These are phyloP conservation scores for Hyposmocoma kahamanoa DNA, from an alignment of 1,140 invertebrate species.

Conservation along the genomic window DNA sequence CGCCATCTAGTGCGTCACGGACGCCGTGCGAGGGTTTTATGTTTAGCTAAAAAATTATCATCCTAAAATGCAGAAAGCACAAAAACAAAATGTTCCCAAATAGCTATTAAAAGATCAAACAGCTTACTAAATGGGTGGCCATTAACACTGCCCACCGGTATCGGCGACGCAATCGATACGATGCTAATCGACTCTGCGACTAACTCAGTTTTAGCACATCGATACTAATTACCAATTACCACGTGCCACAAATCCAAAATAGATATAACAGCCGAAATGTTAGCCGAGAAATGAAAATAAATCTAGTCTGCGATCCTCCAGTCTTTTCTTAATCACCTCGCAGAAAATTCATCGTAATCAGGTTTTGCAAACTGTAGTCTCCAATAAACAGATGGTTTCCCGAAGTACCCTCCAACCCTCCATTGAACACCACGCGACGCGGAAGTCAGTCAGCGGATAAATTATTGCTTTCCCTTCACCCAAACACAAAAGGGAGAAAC, in stretches of 20 bases:
- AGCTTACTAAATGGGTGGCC: conserved; percentile 35
- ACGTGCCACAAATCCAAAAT: conserved; percentile 16
- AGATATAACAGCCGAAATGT: not conserved
- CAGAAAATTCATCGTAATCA: not conserved
- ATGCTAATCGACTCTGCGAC: conserved; percentile 41
- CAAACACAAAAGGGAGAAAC: conserved; percentile 27
- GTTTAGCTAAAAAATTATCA: conserved; percentile 46
- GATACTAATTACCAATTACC: conserved; percentile 52
- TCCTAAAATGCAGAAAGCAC: conserved; percentile 43
- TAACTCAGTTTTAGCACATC: conserved; percentile 49
- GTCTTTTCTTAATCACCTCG: not conserved
- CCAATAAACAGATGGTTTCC: conserved; percentile 22
- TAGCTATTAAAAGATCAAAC: conserved; percentile 45
- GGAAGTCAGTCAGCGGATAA: conserved; percentile 35
- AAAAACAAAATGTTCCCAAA: conserved; percentile 52
- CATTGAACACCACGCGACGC: conserved; percentile 31
- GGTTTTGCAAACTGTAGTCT: conserved; percentile 8
- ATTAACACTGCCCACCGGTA: conserved; percentile 43
- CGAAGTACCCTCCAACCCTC: conserved; percentile 11
- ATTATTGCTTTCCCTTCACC: conserved; percentile 29
- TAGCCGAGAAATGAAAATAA: not conserved
- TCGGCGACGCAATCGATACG: conserved; percentile 41
- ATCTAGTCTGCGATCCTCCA: too few relatives aligned
- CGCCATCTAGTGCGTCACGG: conserved; percentile 34
- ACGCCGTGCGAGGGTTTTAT: conserved; percentile 22